Evolutionary conservation across 2,888 invertebrate species (phyloP), one percentile per base, ranked within the genome.

Genomic region (Lithosia quadra): DNA sequence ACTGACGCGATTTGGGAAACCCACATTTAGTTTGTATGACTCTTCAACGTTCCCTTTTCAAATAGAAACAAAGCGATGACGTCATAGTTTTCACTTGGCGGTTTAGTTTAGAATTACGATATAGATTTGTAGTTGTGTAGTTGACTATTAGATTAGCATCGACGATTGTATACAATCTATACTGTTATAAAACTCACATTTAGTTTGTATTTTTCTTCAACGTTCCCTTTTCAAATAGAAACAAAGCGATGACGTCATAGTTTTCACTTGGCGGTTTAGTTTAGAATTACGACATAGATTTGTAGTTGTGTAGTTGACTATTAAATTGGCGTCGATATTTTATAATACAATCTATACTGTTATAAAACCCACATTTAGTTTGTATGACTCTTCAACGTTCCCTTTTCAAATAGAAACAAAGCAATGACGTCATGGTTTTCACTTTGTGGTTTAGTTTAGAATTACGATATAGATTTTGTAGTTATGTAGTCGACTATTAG

Each of bases 351-450:
- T n/a, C n/a, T n/a, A n/a, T n/a, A n/a, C n/a, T n/a, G n/a, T n/a
- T n/a, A n/a, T n/a, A n/a, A 82, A 76, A 86, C 84, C 87, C 85
- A 88, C 88, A 91, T 91, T 90, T 88, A 85, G 86, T 86, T 85
- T 84, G 74, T 90, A 90, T 87, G 90, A 68, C 57, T 89, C 89
- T 89, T 90, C 88, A 86, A 88, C 81, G 85, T 87, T 88, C 76
- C 90, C 88, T 90, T 80, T 82, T 90, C 88, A 90, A 89, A 90
- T 88, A 86, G 88, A 89, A 90, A 91, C 90, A 90, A 90, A 87
- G 80, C 74, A 71, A 74, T 85, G 87, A 86, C 87, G 85, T 82
- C 24, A 49, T 56, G 55, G 43, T 62, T 67, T 74, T 60, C n/a
- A 57, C 49, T 56, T 60, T 39, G 21, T 15, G 60, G 43, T 60